Conservation (phyloP, 2,797 vertebrate species). For the Echiichthys vipera region DNA sequence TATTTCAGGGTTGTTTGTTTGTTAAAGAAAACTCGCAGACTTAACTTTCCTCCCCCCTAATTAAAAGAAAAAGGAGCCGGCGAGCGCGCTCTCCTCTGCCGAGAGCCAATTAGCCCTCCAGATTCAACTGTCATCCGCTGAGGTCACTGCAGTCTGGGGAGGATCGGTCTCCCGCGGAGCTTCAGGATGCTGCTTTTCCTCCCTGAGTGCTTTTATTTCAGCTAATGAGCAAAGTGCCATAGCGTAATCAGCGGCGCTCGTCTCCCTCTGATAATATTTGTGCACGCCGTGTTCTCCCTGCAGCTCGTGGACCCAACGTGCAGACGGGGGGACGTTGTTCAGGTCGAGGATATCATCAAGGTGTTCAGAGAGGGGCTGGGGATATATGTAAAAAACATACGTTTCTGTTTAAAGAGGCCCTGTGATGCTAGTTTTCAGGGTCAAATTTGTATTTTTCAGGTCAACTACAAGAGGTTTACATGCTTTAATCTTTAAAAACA, state of each 20-base stretch:
- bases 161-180: constrained; percentile 39
- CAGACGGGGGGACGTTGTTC: neutral
- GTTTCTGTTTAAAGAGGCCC: no score
- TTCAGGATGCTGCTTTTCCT: constrained; percentile 9
- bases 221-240: constrained; percentile 48
- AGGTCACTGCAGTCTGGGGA: constrained; percentile 24
- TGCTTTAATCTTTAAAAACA: no score
- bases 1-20: constrained; percentile 14
- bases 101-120: constrained; percentile 48
- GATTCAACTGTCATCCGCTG: constrained; percentile 38
- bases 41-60: constrained; percentile 31
- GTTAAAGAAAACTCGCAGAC: constrained; percentile 15
- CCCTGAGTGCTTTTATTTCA: constrained; percentile 28
- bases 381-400: no score
- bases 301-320: neutral
- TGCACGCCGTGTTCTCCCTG: neutral
- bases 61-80: constrained; percentile 2
- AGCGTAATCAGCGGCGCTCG: constrained; percentile 33
- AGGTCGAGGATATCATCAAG: neutral
- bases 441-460: no score
- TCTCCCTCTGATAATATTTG: constrained; percentile 16
- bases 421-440: no score
- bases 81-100: constrained; percentile 8
- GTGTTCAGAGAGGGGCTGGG: no score
- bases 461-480: no score